Percentiles rank a stretch among this genome's conserved stretches.
Conservation (phyloP, 2,113 vertebrate species). For the Oreochromis spilurus region DNA sequence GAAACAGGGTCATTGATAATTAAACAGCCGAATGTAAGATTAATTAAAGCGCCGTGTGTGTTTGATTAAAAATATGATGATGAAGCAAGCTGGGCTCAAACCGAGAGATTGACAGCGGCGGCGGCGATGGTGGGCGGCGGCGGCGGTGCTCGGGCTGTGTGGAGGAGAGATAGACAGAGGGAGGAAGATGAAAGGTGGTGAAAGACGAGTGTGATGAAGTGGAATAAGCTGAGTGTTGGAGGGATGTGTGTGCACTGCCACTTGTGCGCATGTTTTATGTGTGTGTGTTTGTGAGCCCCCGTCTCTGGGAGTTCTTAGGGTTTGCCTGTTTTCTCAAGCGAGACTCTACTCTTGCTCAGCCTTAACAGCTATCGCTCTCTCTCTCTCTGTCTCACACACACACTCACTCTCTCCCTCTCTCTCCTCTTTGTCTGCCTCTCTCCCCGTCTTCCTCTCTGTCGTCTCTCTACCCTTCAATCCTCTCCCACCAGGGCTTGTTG, state of each 20-base stretch:
- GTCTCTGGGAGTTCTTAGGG: conserved; percentile 37
- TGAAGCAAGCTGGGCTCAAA: conserved; percentile 40
- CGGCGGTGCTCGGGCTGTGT: conserved; percentile 1
- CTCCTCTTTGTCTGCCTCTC: not conserved
- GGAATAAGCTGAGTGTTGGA: conserved; percentile 53
- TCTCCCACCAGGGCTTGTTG: conserved; percentile 59
- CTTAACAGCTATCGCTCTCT: not conserved
- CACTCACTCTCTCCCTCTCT: not conserved
- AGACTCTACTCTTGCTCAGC: conserved; percentile 5
- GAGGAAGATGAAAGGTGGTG: conserved; percentile 50
- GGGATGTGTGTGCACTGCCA: conserved; percentile 25
- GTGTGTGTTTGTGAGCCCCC: conserved; percentile 9
- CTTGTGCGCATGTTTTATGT: not conserved
- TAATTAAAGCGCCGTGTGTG: conserved; percentile 58
- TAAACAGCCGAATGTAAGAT: conserved; percentile 54
- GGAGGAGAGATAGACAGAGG: conserved; percentile 15
- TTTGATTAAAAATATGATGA: conserved; percentile 66
- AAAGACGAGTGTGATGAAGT: conserved; percentile 60
- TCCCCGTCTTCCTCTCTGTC: not conserved
- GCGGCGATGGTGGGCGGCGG: not conserved
- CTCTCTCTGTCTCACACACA: not conserved
- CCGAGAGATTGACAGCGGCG: conserved; percentile 43
- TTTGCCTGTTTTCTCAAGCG: conserved; percentile 51
- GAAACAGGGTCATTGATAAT: conserved; percentile 65
- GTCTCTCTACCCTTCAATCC: conserved; percentile 36